Evolutionary conservation across 2,797 vertebrate genomes (phyloP).

Genomic region (Lepilemur septentrionalis): DNA sequence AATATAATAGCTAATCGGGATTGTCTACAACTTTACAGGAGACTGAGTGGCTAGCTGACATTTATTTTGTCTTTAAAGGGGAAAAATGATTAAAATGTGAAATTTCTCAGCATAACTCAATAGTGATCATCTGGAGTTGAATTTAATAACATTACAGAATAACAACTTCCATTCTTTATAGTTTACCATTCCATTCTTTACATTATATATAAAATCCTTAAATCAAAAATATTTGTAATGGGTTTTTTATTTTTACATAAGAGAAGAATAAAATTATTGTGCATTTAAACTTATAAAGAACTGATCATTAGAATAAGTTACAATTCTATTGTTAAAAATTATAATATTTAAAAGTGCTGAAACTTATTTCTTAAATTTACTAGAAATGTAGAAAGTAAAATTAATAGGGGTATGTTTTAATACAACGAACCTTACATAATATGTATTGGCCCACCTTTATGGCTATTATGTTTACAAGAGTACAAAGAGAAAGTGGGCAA

Average conservation of each 20-base stretch:
- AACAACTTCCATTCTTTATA: not conserved
- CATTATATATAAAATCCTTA: slow-evolving; percentile 1
- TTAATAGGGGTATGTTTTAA: not conserved
- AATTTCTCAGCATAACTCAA: not conserved
- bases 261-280: slow-evolving; percentile 19
- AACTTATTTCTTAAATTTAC: slow-evolving; percentile 29
- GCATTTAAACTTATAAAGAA: slow-evolving; percentile 37
- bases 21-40: slow-evolving; percentile 27
- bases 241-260: slow-evolving; percentile 19
- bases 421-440: not conserved
- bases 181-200: not conserved
- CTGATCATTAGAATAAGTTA: slow-evolving; percentile 17
- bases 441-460: not conserved
- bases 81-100: slow-evolving; percentile 28
- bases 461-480: not conserved
- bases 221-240: slow-evolving; percentile 29
- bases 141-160: not conserved
- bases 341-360: slow-evolving; percentile 16
- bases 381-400: not conserved
- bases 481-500: not conserved
- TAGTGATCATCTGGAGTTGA: not conserved
- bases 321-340: not conserved
- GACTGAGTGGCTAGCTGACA: not conserved
- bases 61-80: not conserved
- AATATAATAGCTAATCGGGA: slow-evolving; percentile 25